Evolutionary conservation across 2,797 vertebrate species (phyloP), one percentile per base, ranked within the genome.

Genomic region (Sebastes diaconus): DNA sequence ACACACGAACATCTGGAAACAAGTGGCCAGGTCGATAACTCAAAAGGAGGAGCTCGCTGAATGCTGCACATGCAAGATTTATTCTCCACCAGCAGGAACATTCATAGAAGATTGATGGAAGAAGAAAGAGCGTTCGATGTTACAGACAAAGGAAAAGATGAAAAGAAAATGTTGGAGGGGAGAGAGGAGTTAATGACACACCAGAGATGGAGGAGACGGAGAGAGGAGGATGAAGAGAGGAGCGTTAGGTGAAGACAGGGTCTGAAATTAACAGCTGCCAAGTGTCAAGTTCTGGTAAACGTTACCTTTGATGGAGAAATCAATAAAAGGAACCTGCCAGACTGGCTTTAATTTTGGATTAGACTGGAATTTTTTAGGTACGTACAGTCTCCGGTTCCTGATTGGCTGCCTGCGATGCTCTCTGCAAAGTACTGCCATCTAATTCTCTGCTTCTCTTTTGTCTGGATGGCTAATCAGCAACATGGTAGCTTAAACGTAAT

Each of bases 61-160:
- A 65, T 55, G 58, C 75, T 67, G 59, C 80, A 79, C 91, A 93
- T 93, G 91, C 90, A 92, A 86, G n/a, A 90, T 88, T 88, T 75
- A 92, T 90, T 84, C 68, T 75, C 54, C 74, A 61, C 52, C 67
- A 84, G 78, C 68, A 68, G 70, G 66, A 89, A 57, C 39, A 50
- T 65, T 90, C 80, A 89, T 78, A 4, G 87, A 89, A 83, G 84
- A 92, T 83, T 86, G 88, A 93, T 89, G 83, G 87, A 65, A 74
- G 79, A 79, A 87, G 81, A 89, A 75, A 84, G 83, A 71, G 36
- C 18, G 69, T 25, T 76, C 69, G 11, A 54, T 75, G 69, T 11
- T 81, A 39, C 61, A 86, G 79, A 90, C 76, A 85, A 81, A 81
- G 68, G 66, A 69, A 59, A 57, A 85, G 80, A 92, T 89, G 73